Evolutionary conservation across 2,113 vertebrate species (phyloP).

Genomic region (Sprattus sprattus): DNA sequence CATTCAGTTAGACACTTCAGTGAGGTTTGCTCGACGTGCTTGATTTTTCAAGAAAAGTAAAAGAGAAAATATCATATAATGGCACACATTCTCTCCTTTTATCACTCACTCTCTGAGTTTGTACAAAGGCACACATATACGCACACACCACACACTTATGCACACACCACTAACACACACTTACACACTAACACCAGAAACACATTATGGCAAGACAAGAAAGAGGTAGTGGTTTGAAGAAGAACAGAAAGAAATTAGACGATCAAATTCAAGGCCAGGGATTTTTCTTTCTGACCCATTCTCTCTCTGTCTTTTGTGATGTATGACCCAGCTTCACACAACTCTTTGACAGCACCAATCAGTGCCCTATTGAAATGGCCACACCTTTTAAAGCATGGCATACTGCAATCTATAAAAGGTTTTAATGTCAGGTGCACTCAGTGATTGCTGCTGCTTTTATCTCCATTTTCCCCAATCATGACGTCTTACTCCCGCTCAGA

Average conservation of each 20-base stretch:
- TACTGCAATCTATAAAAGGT: conserved; percentile 69
- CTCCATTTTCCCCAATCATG: conserved; percentile 66
- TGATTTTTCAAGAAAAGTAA: background rate
- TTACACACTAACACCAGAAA: background rate
- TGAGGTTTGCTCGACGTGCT: conserved; percentile 15
- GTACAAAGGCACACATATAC: conserved; percentile 21
- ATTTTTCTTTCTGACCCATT: conserved; percentile 19
- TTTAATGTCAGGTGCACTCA: conserved; percentile 64
- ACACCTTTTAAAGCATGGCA: conserved; percentile 58
- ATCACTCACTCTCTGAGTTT: background rate
- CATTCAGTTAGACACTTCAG: conserved; percentile 38
- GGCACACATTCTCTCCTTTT: background rate
- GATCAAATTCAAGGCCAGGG: background rate
- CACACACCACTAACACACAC: conserved; percentile 21
- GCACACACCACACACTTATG: conserved; percentile 16
- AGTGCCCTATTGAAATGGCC: conserved; percentile 62
- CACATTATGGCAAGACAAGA: background rate
- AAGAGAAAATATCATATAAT: background rate
- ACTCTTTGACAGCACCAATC: conserved; percentile 63
- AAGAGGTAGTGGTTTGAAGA: background rate
- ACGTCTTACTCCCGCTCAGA: conserved; percentile 44
- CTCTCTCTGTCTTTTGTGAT: conserved; percentile 19
- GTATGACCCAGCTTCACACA: conserved; percentile 25
- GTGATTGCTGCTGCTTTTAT: conserved; percentile 69
- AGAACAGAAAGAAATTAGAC: background rate